phyloP scores from a whole-genome alignment of 2,113 vertebrate genomes.

The Malurus cyaneus region DNA sequence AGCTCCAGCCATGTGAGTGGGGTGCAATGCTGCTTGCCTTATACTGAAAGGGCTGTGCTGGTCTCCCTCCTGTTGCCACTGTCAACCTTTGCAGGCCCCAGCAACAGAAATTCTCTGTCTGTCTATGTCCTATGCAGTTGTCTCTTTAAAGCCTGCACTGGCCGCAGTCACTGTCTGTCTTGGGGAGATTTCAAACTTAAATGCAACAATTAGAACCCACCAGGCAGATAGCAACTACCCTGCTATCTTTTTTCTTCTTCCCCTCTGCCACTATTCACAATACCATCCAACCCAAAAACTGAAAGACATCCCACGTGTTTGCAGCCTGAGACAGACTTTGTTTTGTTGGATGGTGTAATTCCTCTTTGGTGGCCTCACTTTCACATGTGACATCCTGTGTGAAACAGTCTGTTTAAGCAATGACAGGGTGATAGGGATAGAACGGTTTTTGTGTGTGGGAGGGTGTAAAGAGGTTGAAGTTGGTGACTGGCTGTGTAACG shows the following conservation, averaged over 20 bases:
- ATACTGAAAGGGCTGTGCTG: not conserved
- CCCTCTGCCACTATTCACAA: not conserved
- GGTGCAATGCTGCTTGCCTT: not conserved
- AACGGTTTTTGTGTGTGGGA: not conserved
- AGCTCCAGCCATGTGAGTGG: not conserved
- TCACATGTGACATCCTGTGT: not conserved
- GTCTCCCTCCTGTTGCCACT: not conserved
- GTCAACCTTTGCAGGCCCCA: not conserved
- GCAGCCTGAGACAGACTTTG: not conserved
- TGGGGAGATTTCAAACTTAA: not conserved
- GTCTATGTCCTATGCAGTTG: not conserved
- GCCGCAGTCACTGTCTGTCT: rapidly evolving
- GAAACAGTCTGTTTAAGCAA: not conserved
- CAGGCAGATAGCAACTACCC: not conserved
- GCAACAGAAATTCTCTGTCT: not conserved
- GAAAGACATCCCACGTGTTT: not conserved
- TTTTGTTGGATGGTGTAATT: not conserved
- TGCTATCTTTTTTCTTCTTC: not conserved
- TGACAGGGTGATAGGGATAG: not conserved
- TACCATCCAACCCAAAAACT: not conserved
- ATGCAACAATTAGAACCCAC: not conserved
- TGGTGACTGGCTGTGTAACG: not conserved
- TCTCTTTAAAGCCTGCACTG: not conserved
- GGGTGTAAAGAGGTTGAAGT: not conserved
- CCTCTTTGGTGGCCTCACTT: not conserved